Base-by-base conservation (phyloP, 1,140 invertebrate species). In the Leptinotarsa lineolata region DNA sequence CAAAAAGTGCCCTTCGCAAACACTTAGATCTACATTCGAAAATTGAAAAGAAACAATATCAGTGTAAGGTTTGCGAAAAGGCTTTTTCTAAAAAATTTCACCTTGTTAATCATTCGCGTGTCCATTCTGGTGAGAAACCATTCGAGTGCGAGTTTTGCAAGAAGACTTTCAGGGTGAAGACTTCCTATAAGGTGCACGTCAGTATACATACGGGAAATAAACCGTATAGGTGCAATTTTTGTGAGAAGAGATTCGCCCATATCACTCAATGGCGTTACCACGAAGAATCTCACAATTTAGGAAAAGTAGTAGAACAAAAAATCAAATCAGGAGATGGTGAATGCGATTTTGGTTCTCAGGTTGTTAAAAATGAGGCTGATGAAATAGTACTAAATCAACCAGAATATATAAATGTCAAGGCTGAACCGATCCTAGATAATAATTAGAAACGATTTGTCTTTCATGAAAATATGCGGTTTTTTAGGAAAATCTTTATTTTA, bases 101-200 rank as follows among this genome's bases (percentile, higher is more conserved):
- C 85, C 73, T 88, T 22, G 78, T 86, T 3, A 87, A 88, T 86
- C 87, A 88, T 79, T 86, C 87, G 76, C 73, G 87, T 30, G 86
- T 88, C 0, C 87, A 88, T 71, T 87, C 86, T 21, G 87, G 87
- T 73, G 87, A 88, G 66, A 79, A 86, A 45, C 87, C 87, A 0
- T 88, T 84, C 70, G 82, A 84, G 0, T 88, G 87, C 71, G 81
- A 85, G n/a, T 18, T 44, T 12, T 70, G 69, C 59, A 21, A 22
- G 8, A 70, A 63, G 61, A 39, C 24, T 61, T 70, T 70, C 59
- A 5, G 45, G 20, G 48, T 46, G 15, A 22, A 54, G 21, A 48
- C 12, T 16, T 16, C 22, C 21, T 58, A 48, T 20, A 54, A 24
- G 58, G 22, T 46, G 21, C 69, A 70, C n/a, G 39, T 70, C 11